A percentile compares a stretch with the other conserved stretches of the same genome.
phyloP scores from a whole-genome alignment of 2,888 invertebrate genomes.

The Germaria angustata region DNA sequence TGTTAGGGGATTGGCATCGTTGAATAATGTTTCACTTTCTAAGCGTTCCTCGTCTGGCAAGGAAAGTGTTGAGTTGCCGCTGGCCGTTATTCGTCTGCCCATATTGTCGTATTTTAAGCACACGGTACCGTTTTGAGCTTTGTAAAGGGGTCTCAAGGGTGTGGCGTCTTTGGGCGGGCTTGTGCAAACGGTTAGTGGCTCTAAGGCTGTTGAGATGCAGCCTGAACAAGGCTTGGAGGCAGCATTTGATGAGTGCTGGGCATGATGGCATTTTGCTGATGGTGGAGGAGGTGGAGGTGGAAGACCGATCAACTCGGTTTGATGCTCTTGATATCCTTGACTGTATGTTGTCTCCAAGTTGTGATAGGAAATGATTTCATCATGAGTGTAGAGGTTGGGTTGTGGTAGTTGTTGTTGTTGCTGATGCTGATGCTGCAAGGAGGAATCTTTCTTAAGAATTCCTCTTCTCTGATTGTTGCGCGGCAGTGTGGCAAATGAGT shows the following conservation, averaged over 20 bases:
- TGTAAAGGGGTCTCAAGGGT: conserved; percentile 72
- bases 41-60: conserved; percentile 84
- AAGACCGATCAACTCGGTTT: conserved; percentile 71
- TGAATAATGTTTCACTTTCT: conserved; percentile 78
- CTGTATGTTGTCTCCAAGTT: conserved; percentile 78
- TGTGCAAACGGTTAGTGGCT: conserved; percentile 69
- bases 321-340: conserved; percentile 71
- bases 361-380: conserved; percentile 79
- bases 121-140: conserved; percentile 66
- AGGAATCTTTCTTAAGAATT: conserved; percentile 78
- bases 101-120: conserved; percentile 90
- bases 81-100: conserved; percentile 93
- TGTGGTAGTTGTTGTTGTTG: conserved; percentile 70
- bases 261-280: conserved; percentile 74
- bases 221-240: conserved; percentile 70
- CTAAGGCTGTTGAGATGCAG: conserved; percentile 71
- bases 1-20: conserved; percentile 73
- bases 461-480: conserved; percentile 79
- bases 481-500: conserved; percentile 81
- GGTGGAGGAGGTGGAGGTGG: conserved; percentile 76
- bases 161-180: conserved; percentile 75
- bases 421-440: conserved; percentile 72
- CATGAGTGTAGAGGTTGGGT: conserved; percentile 78
- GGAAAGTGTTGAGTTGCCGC: conserved; percentile 92
- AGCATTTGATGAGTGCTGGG: conserved; percentile 66